Evolutionary conservation across 2,888 invertebrate genomes (phyloP), one percentile per base, ranked within the genome.

Genomic region (Andricus quercusramuli): DNA sequence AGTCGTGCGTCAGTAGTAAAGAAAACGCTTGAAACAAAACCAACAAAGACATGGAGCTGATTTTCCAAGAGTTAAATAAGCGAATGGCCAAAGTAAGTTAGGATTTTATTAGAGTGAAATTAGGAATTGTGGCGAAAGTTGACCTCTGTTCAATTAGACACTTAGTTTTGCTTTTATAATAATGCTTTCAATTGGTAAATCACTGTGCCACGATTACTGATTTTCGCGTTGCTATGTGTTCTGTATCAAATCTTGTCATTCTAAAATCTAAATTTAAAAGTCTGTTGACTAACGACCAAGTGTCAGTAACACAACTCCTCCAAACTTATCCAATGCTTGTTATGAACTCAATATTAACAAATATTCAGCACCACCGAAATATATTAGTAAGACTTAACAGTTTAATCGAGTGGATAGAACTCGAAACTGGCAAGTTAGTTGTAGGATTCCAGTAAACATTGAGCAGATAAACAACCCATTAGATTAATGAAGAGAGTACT

Each of bases 11-110:
- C 74, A 74, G 56, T 37, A n/a, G 51, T 56, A 56, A 74, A 56
- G 56, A 74, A 74, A 74, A 74, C 74, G 74, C 74, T 74, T 74
- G 37, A 37, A 32, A 56, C 20, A 32, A 74, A 56, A 74, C 56
- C 51, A 56, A 74, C 74, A 74, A 74, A 74, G 74, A 74, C 51
- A 70, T 22, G 47, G 74, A 74, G 74, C 74, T 56, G 74, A 85
- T 85, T 85, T 83, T 83, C 84, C 85, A 86, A 85, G 85, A 86
- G 84, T 74, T 74, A 81, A 83, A 76, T 80, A 79, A 86, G 87
- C 83, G 83, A 86, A 88, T 87, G 88, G 88, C 87, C 88, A 89
- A 90, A 89, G 85, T 89, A 87, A 86, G 86, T 84, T 87, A 85
- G 80, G 76, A 86, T 86, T 81, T 84, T 81, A 74, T 83, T 85